Base-by-base conservation (phyloP, 2,113 vertebrate species). In the Rhipidura dahli region DNA sequence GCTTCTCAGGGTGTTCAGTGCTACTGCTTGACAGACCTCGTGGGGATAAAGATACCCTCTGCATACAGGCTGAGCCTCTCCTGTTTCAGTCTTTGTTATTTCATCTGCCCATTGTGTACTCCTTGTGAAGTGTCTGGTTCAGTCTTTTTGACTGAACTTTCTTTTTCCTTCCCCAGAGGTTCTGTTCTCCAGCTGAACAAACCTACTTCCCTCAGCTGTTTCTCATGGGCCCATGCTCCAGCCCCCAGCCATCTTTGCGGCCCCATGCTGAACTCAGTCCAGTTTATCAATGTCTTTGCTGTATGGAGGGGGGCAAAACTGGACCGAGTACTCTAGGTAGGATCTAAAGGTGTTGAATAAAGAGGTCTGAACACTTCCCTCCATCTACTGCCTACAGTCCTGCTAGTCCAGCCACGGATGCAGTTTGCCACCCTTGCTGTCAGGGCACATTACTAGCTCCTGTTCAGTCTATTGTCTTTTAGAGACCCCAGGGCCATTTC, bases 21-120 rank as follows among this genome's bases (percentile, higher is more conserved):
- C 17, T 20, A 9, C 68, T n/a, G 35, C 22, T 21, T 66, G 30
- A 5, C 33, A 11, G 35, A 22, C 19, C 17, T 72, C 1, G 0
- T 8, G 28, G 31, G 31, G 47, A 20, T 33, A 31, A 65, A 54
- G 40, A 31, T 23, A n/a, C 26, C 31, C 13, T 39, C 78, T 47
- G 13, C 0, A 0, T 20, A 9, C 35, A 47, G 30, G 7, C 30
- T 14, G 18, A 63, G 19, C 14, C 1, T 13, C 10, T 53, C 35
- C 28, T 24, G 8, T 69, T 75, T 68, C 30, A 33, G 11, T 20
- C n/a, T 68, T 42, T 31, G 16, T 87, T 71, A 57, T 68, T 31
- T 70, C 26, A 16, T n/a, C 23, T 1, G 4, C 13, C 21, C 9
- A 0, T 54, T 0, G 0, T n/a, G 37, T 15, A 0, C 18, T 31